Percentiles rank a stretch among this genome's conserved stretches.
Conservation (phyloP, 2,888 invertebrate genomes). For the Lasiommata megera region DNA sequence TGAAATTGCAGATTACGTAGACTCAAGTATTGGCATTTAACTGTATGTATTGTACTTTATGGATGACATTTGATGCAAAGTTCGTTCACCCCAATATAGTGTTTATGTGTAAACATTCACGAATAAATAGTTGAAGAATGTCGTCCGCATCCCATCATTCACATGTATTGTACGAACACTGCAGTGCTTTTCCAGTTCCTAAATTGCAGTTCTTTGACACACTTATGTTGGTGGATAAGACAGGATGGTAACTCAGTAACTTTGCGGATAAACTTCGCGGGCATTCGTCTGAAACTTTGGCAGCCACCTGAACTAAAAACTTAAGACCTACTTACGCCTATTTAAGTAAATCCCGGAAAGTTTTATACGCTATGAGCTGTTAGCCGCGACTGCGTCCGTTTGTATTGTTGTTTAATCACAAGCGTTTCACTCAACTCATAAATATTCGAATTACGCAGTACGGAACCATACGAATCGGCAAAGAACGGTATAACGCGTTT, state of each 20-base stretch:
- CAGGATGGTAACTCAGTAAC: conserved; percentile 53
- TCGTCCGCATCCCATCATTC: conserved; percentile 10
- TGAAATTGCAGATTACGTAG: no score
- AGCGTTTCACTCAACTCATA: no score
- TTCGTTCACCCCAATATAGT: not conserved
- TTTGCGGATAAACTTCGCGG: conserved; percentile 58
- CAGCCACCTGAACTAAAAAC: conserved; percentile 47
- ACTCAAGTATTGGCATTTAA: no score
- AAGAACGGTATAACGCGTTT: no score
- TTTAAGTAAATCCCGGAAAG: conserved; percentile 33
- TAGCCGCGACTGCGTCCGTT: not conserved
- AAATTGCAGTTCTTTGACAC: conserved; percentile 49
- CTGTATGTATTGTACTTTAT: no score
- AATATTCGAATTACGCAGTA: no score
- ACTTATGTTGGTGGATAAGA: conserved; percentile 44
- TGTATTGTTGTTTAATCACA: not conserved
- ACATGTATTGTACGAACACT: conserved; percentile 14
- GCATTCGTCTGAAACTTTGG: conserved; percentile 71
- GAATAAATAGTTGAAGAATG: conserved; percentile 8
- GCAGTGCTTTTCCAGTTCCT: conserved; percentile 35
- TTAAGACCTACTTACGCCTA: conserved; percentile 36
- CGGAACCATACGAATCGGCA: no score
- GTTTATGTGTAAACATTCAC: not conserved
- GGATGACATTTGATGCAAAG: no score
- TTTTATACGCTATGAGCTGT: not conserved